phyloP scores from a whole-genome alignment of 2,113 vertebrate species.

The Turnix velox region DNA sequence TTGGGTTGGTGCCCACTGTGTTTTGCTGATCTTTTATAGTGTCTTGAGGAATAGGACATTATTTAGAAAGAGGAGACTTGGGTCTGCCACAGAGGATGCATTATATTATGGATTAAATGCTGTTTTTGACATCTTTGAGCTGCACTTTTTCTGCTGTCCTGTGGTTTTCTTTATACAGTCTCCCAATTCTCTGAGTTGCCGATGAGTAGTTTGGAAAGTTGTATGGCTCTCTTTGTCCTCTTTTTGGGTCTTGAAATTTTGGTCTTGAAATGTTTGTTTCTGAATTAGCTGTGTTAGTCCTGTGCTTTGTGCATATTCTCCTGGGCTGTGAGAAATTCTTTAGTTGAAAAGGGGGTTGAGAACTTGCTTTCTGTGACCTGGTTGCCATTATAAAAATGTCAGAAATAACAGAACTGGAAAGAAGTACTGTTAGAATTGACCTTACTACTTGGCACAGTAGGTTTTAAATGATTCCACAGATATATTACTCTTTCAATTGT shows the following conservation, averaged over 20 bases:
- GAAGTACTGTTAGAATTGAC: not conserved
- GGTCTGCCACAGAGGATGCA: not conserved
- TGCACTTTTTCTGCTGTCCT: not conserved
- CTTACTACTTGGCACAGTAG: not conserved
- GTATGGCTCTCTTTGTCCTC: not conserved
- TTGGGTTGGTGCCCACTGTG: not conserved
- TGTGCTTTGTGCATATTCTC: not conserved
- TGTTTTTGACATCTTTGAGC: not conserved
- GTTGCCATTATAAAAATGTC: not conserved
- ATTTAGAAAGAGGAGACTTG: not conserved
- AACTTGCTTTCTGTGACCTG: not conserved
- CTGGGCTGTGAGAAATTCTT: not conserved
- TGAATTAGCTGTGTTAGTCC: not conserved
- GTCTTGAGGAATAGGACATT: not conserved
- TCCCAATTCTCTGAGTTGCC: not conserved
- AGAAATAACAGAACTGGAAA: not conserved
- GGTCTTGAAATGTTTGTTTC: not conserved
- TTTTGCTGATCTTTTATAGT: not conserved
- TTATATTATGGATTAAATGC: constrained; percentile 4
- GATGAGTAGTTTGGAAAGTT: not conserved
- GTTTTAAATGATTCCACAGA: not conserved
- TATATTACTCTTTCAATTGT: not conserved
- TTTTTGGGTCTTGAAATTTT: not conserved
- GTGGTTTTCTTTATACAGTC: not conserved
- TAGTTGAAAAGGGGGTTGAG: not conserved